phyloP scores from a whole-genome alignment of 2,113 vertebrate species.

The Zootoca vivipara region DNA sequence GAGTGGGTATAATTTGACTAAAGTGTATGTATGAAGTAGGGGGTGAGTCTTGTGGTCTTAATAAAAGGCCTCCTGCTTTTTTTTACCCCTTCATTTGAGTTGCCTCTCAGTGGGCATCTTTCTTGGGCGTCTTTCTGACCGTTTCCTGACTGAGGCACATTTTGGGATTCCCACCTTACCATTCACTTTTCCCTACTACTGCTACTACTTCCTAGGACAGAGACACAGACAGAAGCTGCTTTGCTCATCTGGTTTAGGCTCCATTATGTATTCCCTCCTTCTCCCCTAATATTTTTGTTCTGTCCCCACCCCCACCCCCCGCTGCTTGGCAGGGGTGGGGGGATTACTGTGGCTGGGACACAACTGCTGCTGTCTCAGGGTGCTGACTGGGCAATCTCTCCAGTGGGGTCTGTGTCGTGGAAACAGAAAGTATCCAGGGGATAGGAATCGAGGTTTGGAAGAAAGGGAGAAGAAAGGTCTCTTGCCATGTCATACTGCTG shows the following conservation, averaged over 20 bases:
- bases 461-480: too few relatives aligned
- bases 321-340: constrained; percentile 65
- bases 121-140: neutral
- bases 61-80: neutral
- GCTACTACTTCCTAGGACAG: neutral
- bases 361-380: constrained; percentile 12
- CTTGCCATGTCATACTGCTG: too few relatives aligned
- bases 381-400: constrained; percentile 52
- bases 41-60: neutral
- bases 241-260: constrained; percentile 58
- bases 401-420: constrained; percentile 32
- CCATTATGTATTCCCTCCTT: constrained; percentile 69
- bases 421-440: constrained; percentile 56
- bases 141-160: neutral
- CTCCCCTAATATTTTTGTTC: constrained; percentile 65
- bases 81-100: neutral
- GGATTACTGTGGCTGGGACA: constrained; percentile 65
- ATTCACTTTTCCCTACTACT: neutral
- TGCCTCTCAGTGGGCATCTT: constrained; percentile 19
- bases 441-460: constrained; percentile 24
- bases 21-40: neutral
- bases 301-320: constrained; percentile 61
- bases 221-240: constrained; percentile 15
- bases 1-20: neutral
- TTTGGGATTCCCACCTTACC: neutral